Conservation (phyloP, 2,113 vertebrate species). For the Chrysochloris asiatica region DNA sequence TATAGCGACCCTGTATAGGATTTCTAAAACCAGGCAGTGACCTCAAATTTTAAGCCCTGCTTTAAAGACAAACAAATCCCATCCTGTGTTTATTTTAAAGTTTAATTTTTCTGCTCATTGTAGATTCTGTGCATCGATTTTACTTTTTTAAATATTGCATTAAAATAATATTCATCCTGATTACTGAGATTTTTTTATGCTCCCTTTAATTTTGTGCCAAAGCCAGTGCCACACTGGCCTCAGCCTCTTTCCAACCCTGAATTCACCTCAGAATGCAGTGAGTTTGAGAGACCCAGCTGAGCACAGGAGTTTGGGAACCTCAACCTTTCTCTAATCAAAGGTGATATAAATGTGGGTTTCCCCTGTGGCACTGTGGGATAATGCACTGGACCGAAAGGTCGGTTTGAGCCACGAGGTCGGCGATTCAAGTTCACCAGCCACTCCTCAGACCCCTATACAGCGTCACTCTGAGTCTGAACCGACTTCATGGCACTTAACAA, state of each 20-base stretch:
- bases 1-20: no score
- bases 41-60: slow-evolving; percentile 27
- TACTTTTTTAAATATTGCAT: neutral
- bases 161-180: slow-evolving; percentile 1
- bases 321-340: neutral
- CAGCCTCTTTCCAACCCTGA: neutral
- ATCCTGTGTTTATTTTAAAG: neutral
- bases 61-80: neutral
- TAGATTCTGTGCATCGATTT: neutral
- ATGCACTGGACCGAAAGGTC: no score
- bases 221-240: neutral
- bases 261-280: neutral
- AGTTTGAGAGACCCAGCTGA: neutral
- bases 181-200: neutral
- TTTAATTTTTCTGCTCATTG: neutral
- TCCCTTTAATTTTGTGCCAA: neutral
- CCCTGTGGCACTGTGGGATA: neutral
- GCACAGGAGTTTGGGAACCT: neutral
- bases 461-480: no score
- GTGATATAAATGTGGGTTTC: neutral
- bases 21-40: neutral
- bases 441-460: no score
- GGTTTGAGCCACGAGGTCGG: no score
- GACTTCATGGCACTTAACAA: no score
- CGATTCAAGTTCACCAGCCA: no score